Percentiles rank a stretch among this genome's conserved stretches.
Evolutionary conservation across 2,113 vertebrate species (phyloP).

Genomic region (Hemiscyllium ocellatum): DNA sequence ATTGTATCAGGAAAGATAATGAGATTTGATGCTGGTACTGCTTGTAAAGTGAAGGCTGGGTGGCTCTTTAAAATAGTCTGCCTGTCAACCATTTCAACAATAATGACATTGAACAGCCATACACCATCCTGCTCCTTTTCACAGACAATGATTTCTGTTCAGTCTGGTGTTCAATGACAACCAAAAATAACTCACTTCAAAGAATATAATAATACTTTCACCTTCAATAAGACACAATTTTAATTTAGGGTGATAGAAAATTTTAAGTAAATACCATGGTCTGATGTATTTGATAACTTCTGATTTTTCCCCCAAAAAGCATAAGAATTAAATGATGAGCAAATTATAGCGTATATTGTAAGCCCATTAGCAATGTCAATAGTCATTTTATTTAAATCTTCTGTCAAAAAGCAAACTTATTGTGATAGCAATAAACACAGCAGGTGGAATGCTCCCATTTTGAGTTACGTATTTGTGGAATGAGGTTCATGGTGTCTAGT

Average conservation of each 20-base stretch:
- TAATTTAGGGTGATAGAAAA: not conserved
- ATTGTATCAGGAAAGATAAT: conserved; percentile 16
- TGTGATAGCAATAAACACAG: not conserved
- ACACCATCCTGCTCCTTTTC: conserved; percentile 11
- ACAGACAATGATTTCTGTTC: not conserved
- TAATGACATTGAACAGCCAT: not conserved
- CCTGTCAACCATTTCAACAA: conserved; percentile 16
- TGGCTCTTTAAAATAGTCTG: conserved; percentile 22
- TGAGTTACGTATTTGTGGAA: too few relatives aligned
- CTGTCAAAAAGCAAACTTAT: not conserved
- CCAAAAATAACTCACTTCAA: not conserved
- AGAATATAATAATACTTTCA: not conserved
- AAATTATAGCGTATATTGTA: not conserved
- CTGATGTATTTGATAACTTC: not conserved
- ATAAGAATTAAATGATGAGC: not conserved
- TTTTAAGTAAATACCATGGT: not conserved
- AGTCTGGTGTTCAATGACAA: not conserved
- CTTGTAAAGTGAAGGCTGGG: not conserved
- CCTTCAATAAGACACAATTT: not conserved
- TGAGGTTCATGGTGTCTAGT: too few relatives aligned
- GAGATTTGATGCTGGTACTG: conserved; percentile 21
- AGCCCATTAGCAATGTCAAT: not conserved
- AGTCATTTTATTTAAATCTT: not conserved
- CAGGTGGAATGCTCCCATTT: too few relatives aligned
- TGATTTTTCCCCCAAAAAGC: not conserved